Base-by-base conservation (phyloP, 2,797 vertebrate species). In the Galago senegalensis region DNA sequence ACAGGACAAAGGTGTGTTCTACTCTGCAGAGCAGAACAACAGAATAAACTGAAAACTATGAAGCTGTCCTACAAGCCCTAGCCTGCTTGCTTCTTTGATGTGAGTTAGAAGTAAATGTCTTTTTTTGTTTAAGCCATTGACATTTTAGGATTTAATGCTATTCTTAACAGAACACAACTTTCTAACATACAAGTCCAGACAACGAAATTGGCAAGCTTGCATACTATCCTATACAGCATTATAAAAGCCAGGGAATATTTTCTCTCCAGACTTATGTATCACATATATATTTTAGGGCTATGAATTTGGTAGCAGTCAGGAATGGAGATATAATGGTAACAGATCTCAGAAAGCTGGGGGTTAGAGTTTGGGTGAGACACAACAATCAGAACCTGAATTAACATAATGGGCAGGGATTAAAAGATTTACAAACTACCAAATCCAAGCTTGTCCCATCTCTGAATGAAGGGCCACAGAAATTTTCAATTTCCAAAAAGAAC, bases 401-500 rank as follows among this genome's bases (percentile, higher is more conserved):
- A 40, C 25, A 67, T 0, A 81, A 58, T 11, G 31, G 31, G 31
- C 34, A 80, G 37, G 31, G 63, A 96, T 67, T 94, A 87, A 65
- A 95, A 92, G 97, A 96, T 79, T 94, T 82, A 98, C 97, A 97
- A 91, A 91, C 92, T 93, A 97, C 97, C 97, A 97, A 94, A 94
- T 97, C 84, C 88, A 98, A 97, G 96, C 65, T 97, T 96, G 95
- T 63, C 93, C 86, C 73, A 96, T 77, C 81, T 97, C 93, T 96
- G 89, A 95, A 89, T 90, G 96, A 96, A 97, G 93, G 95, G 96
- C 94, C 82, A 97, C 87, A 98, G 97, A 98, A 98, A 98, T 97
- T 75, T 96, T 75, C 16, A 93, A 87, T 92, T 91, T 98, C 97
- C 97, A 98, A 97, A 97, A 96, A 76, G 95, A 97, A 97, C 89